Evolutionary conservation across 2,113 vertebrate genomes (phyloP).

Genomic region (Amphiprion percula): DNA sequence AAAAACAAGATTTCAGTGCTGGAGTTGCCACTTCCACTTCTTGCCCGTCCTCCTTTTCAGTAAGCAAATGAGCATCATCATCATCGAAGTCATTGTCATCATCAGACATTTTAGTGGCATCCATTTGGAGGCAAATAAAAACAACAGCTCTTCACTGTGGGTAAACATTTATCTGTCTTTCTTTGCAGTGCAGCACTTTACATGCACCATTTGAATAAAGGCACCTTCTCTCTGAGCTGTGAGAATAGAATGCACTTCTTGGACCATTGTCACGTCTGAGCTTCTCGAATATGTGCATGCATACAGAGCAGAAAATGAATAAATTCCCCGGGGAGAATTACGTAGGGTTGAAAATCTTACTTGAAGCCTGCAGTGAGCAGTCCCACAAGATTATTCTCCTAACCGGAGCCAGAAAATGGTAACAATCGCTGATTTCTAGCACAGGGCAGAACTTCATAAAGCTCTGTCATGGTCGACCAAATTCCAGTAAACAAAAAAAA

Average conservation of each 20-base stretch:
- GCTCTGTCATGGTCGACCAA: slow-evolving; percentile 57
- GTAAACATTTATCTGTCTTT: slow-evolving; percentile 28
- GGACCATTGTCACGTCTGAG: slow-evolving; percentile 52
- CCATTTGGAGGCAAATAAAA: slow-evolving; percentile 27
- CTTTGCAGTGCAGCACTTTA: slow-evolving; percentile 8
- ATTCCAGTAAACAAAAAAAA: slow-evolving; percentile 61
- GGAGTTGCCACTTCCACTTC: neutral
- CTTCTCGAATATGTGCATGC: slow-evolving; percentile 44
- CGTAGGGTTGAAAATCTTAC: slow-evolving; percentile 68
- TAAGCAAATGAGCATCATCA: slow-evolving; percentile 35
- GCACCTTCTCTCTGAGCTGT: slow-evolving; percentile 30
- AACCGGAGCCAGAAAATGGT: slow-evolving; percentile 55
- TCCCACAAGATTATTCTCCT: slow-evolving; percentile 66
- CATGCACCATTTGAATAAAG: slow-evolving; percentile 31
- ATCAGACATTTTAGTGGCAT: slow-evolving; percentile 17
- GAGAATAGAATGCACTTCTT: slow-evolving; percentile 37
- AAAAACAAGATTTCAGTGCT: neutral
- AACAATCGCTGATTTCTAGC: slow-evolving; percentile 67
- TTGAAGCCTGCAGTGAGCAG: slow-evolving; percentile 54
- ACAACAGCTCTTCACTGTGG: neutral
- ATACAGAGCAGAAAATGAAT: slow-evolving; percentile 65
- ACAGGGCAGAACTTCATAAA: slow-evolving; percentile 61
- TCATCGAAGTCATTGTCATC: slow-evolving; percentile 17
- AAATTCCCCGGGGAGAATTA: slow-evolving; percentile 61
- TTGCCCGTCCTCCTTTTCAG: neutral